Evolutionary conservation across 2,113 vertebrate species (phyloP), one percentile per base, ranked within the genome.

Genomic region (Thamnophis sirtalis): DNA sequence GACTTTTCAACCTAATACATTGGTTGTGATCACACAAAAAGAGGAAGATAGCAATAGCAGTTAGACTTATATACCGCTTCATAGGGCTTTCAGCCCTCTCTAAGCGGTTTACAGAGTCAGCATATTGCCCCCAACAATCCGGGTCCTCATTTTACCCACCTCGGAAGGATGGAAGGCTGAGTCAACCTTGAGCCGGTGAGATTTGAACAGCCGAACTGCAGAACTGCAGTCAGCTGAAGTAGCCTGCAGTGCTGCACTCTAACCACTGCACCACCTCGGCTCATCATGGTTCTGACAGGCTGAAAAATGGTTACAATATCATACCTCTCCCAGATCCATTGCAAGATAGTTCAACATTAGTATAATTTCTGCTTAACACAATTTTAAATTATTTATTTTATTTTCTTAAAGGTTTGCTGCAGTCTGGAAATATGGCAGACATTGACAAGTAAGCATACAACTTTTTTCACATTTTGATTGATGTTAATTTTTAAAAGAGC

Each of bases 381-480:
- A 3, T 55, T 6, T 43, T 0, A 88, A 91, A 80, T 7, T 17
- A 0, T 0, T 91, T 84, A 4, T 94, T 38, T 90, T 55, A 11
- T 84, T 6, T 6, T 94, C 93, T 68, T 43, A 19, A 51, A 96
- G 97, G 95, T 95, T 94, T 94, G 95, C 94, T 93, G 95, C 93
- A 94, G 90, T 97, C 96, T 94, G 92, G 92, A 73, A 98, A 96
- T 96, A 99, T 99, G 99, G 99, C 99, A 96, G 99, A 99, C 96
- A 97, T 99, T 92, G 99, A 99, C 97, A 99, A 99, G 99, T 99
- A 98, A 98, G 99, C 99, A 92, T 92, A 88, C 90, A n/a, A 9
- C 3, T 80, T 80, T 11, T 91, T n/a, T 87, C 43, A 28, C 28
- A 87, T 51, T 86, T 91, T 63, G 48, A 49, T 19, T 87, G 63